Evolutionary conservation across 1,140 invertebrate species (phyloP), one percentile per base, ranked within the genome.

Genomic region (Drosophila subobscura): DNA sequence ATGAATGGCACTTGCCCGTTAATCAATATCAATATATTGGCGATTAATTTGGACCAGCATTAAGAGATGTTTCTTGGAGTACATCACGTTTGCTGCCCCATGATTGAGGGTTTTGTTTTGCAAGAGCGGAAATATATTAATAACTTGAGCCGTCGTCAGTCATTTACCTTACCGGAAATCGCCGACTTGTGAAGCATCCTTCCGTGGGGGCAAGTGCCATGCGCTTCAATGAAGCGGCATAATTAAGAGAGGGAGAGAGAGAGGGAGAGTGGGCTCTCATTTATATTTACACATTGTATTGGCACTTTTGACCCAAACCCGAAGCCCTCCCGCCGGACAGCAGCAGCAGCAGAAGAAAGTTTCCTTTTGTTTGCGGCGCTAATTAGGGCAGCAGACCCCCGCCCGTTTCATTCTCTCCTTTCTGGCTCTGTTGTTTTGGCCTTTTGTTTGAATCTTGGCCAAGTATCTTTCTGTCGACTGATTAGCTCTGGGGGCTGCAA

Each of bases 221-320:
- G 12, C 33, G 33, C 47, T 45, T 46, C 72, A 67, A 74, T 75
- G 47, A 79, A 71, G 72, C 77, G 77, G 58, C 63, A 67, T 78
- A 85, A 85, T 85, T 77, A 81, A 72, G 65, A 59, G 66, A 46
- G 47, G 7, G 27, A 29, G 6, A 7, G 6, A 29, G 2, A 33
- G 27, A 33, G 29, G 2, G 29, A 33, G 29, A 33, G 29, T 2
- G 8, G 8, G 8, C 47, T 16, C 58, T 61, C 74, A 81, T 78
- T 86, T 71, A 71, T 83, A 83, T 70, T 81, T 81, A 81, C 72
- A 86, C 77, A 77, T 81, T 85, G 83, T 78, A 78, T 85, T 77
- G 81, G 83, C 81, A 85, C 57, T 77, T 86, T 86, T 77, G 61
- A 68, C 66, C 76, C 74, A 58, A 78, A 46, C 56, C 58, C 47